Evolutionary conservation across 2,797 vertebrate genomes (phyloP), one percentile per base, ranked within the genome.

Genomic region (Dicrostonyx torquatus): DNA sequence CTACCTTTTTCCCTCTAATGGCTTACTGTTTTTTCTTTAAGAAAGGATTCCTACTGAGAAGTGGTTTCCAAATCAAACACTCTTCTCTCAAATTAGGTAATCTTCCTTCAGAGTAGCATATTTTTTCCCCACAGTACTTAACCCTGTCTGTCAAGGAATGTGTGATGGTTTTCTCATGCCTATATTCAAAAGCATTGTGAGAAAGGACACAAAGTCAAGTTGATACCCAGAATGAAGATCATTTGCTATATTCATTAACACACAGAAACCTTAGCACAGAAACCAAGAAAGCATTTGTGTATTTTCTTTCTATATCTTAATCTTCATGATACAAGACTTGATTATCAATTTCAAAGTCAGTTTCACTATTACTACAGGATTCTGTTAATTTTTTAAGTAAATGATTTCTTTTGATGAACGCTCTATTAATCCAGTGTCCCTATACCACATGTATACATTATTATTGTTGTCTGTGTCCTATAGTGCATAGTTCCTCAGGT

Each of bases 201-300:
- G 14, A 6, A 43, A 45, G 34, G 78, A 85, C 18, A 48, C 37
- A 79, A 89, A 75, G 22, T 64, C 50, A 85, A 92, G 8, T 66
- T 66, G 40, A 31, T 14, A 92, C 20, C 40, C 72, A 72, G 64
- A 64, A 55, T 79, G 11, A 6, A 22, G 31, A 79, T 58, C 29
- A 79, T 66, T 91, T 88, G 22, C 31, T n/a, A 6, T 78, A 64
- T 72, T 87, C 24, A 48, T 91, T 91, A 88, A 86, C 40, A 83
- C 8, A 17, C 86, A 82, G 6, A 9, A 58, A 1, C 6, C 43
- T 75, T 79, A 43, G 20, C 11, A 4, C 50, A 95, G 17, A 60
- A 12, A 13, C 18, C 14, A 45, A 31, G 14, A 83, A 73, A 88
- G 11, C 60, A 66, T 66, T 26, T 37, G 48, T 37, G 14, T 17